Conservation (phyloP, 2,888 invertebrate genomes). For the Mechanitis messenoides region DNA sequence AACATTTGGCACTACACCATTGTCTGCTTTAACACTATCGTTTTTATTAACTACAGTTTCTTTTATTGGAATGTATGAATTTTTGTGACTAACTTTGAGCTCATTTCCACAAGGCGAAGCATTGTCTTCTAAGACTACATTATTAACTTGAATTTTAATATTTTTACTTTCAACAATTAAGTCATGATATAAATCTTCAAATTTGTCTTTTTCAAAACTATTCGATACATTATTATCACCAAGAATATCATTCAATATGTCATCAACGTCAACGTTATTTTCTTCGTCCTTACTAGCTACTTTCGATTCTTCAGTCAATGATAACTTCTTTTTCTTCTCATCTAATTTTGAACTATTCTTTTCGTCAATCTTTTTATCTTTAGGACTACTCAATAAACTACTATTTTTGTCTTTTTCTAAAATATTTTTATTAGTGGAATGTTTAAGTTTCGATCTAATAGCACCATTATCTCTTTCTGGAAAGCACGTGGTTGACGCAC, state of each 20-base stretch:
- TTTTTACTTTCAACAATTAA: slow-evolving; percentile 46
- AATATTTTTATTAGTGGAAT: slow-evolving; percentile 70
- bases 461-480: slow-evolving; percentile 68
- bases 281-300: slow-evolving; percentile 38
- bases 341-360: slow-evolving; percentile 47
- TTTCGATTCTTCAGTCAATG: slow-evolving; percentile 45
- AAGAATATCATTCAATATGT: slow-evolving; percentile 60
- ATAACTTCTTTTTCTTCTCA: slow-evolving; percentile 41
- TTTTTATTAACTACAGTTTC: slow-evolving; percentile 45
- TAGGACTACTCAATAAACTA: slow-evolving; percentile 63
- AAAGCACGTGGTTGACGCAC: slow-evolving; percentile 43
- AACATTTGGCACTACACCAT: slow-evolving; percentile 65
- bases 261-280: slow-evolving; percentile 50
- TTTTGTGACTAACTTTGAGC: slow-evolving; percentile 56
- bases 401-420: slow-evolving; percentile 72
- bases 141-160: slow-evolving; percentile 40
- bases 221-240: slow-evolving; percentile 48
- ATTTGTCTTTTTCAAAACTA: slow-evolving; percentile 54
- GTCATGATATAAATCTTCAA: slow-evolving; percentile 64
- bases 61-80: slow-evolving; percentile 49
- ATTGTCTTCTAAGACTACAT: slow-evolving; percentile 32
- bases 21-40: slow-evolving; percentile 48
- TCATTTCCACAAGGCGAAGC: slow-evolving; percentile 34
- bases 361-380: slow-evolving; percentile 53
- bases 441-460: slow-evolving; percentile 72